A percentile compares a stretch with the other conserved stretches of the same genome.
Evolutionary conservation across 2,113 vertebrate genomes (phyloP).

Genomic region (Mola mola): DNA sequence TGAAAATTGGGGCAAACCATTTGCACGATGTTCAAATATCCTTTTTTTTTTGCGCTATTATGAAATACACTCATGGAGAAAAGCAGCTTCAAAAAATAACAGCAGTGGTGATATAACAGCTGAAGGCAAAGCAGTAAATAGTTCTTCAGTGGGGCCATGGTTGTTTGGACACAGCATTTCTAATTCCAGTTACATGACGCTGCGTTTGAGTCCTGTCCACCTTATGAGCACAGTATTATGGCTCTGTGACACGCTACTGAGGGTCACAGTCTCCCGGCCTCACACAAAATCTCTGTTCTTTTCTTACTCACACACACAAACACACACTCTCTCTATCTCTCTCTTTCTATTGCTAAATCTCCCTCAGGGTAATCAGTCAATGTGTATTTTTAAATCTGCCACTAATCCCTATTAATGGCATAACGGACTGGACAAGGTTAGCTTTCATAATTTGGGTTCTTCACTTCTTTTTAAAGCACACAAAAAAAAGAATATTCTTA

Average conservation of each 20-base stretch:
- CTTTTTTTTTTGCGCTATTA: constrained; percentile 47
- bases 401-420: constrained; percentile 71
- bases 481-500: not conserved
- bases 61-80: constrained; percentile 45
- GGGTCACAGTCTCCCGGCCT: constrained; percentile 33
- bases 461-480: not conserved
- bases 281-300: not conserved
- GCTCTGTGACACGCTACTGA: constrained; percentile 31
- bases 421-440: constrained; percentile 53
- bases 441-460: constrained; percentile 7
- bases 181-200: constrained; percentile 34
- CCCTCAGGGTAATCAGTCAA: constrained; percentile 64
- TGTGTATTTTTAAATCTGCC: constrained; percentile 67
- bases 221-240: constrained; percentile 49
- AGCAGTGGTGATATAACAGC: constrained; percentile 53
- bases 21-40: constrained; percentile 19
- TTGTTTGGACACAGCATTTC: constrained; percentile 38
- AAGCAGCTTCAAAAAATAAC: constrained; percentile 33
- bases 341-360: constrained; percentile 57
- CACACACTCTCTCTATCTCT: constrained; percentile 6
- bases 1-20: constrained; percentile 61
- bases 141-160: constrained; percentile 39
- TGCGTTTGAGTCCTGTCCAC: constrained; percentile 15
- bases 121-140: constrained; percentile 48
- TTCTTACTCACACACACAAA: not conserved